Evolutionary conservation across 2,888 invertebrate species (phyloP), one percentile per base, ranked within the genome.

Genomic region (Cephus sareptanus): DNA sequence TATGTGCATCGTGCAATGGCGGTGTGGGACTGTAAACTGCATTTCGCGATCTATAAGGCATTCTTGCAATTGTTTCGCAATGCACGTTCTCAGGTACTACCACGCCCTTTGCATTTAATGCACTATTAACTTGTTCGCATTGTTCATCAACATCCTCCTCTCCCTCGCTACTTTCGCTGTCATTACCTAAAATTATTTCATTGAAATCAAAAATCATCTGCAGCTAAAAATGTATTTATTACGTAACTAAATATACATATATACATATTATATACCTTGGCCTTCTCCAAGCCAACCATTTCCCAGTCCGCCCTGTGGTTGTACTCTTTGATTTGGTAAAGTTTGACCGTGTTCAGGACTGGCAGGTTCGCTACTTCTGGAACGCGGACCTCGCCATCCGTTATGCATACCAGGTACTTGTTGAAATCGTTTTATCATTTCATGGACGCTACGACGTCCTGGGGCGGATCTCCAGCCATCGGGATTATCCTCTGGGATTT

Each of bases 1-100:
- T 96, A 89, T 95, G 96, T 0, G 95, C 94, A 85, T 95, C 95
- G 89, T 83, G 91, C 85, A 82, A 89, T 79, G 81, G 90, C 74
- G 89, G 85, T 11, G 92, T 92, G 3, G 93, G 93, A 82, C 93
- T 93, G 87, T 93, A 93, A 76, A 93, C 92, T 3, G 92, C 92
- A 81, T 91, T 92, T 75, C 93, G 89, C 75, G 92, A 92, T 78
- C 93, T 87, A 81, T 90, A 90, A 73, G 89, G 89, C 89, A 90
- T 87, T 80, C 86, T 87, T 56, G 89, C 89, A 73, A 90, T 90
- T 30, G 87, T 88, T 83, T 89, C 88, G 82, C 87, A 89, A 80
- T 87, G 86, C 75, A 85, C 83, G 75, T 84, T 85, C 76, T 88
- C 87, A 34, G 85, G 77, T 71, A 83, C 82, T 56, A 56, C 56